These are phyloP conservation scores for Xenops minutus DNA, from an alignment of 2,797 vertebrate genomes.

Conservation along the genomic window DNA sequence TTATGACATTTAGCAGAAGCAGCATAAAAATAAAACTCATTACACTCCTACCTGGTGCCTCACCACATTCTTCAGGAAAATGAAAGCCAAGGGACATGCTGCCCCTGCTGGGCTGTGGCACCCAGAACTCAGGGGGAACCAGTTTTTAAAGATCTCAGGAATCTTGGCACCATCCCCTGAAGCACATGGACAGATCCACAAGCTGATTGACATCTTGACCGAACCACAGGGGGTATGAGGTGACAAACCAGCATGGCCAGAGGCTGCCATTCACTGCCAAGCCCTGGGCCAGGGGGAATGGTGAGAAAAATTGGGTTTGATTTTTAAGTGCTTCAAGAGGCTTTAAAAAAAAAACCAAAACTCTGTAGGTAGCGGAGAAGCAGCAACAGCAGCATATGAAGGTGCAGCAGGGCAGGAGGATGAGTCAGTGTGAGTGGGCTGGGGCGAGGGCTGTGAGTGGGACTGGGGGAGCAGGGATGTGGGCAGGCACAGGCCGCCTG, in stretches of 20 bases:
- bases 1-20: neutral
- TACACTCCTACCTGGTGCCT: neutral
- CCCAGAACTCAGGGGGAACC: neutral
- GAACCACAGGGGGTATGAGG: fast-evolving
- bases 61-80: neutral
- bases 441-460: neutral
- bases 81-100: fast-evolving
- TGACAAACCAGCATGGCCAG: neutral
- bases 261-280: neutral
- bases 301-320: fast-evolving
- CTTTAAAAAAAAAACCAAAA: neutral
- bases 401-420: neutral
- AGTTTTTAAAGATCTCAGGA: neutral
- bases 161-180: neutral
- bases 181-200: neutral
- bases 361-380: neutral
- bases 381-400: neutral
- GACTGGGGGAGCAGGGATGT: neutral
- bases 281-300: too few relatives aligned
- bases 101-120: neutral
- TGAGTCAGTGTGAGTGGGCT: conserved; percentile 54
- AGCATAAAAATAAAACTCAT: neutral
- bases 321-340: neutral
- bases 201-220: fast-evolving
- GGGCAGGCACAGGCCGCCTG: neutral